A percentile compares a stretch with the other conserved stretches of the same genome.
Evolutionary conservation across 2,797 vertebrate genomes (phyloP).

Genomic region (Enoplosus armatus): DNA sequence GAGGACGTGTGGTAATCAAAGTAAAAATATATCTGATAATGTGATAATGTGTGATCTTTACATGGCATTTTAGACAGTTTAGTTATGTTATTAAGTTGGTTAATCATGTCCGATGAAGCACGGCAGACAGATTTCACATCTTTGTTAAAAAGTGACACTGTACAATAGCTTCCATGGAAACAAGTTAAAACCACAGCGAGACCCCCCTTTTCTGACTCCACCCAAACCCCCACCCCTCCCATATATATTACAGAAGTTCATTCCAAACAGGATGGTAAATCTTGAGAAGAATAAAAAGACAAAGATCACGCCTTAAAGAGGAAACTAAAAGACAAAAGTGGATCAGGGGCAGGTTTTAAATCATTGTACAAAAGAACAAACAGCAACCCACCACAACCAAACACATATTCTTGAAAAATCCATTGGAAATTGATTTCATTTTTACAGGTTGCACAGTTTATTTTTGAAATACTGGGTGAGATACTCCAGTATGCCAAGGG

Average conservation of each 20-base stretch:
- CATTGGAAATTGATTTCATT: slow-evolving; percentile 87
- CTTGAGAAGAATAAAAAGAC: slow-evolving; percentile 76
- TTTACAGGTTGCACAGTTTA: slow-evolving; percentile 93
- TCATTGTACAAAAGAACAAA: slow-evolving; percentile 84
- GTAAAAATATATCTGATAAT: slow-evolving; percentile 74
- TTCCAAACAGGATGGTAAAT: slow-evolving; percentile 78
- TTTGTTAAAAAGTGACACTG: slow-evolving; percentile 87
- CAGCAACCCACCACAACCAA: slow-evolving; percentile 90
- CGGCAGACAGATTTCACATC: slow-evolving; percentile 76
- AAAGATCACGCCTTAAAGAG: slow-evolving; percentile 64
- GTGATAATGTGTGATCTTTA: slow-evolving; percentile 63
- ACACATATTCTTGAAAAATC: slow-evolving; percentile 88
- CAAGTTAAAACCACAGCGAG: slow-evolving; percentile 79
- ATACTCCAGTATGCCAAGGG: slow-evolving; percentile 75
- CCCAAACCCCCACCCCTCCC: slow-evolving; percentile 44
- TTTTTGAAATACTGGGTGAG: slow-evolving; percentile 80
- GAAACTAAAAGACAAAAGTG: slow-evolving; percentile 61
- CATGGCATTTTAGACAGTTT: slow-evolving; percentile 64
- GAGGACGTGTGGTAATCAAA: slow-evolving; percentile 65
- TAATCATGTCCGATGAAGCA: slow-evolving; percentile 76
- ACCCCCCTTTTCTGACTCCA: slow-evolving; percentile 45
- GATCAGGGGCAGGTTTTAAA: slow-evolving; percentile 71
- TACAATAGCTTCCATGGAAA: slow-evolving; percentile 84
- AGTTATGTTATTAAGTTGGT: slow-evolving; percentile 67
- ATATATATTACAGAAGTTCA: slow-evolving; percentile 78